A percentile compares a stretch with the other conserved stretches of the same genome.
These are phyloP conservation scores for Chaetodon trifascialis DNA, from an alignment of 2,113 vertebrate genomes.

Conservation along the genomic window DNA sequence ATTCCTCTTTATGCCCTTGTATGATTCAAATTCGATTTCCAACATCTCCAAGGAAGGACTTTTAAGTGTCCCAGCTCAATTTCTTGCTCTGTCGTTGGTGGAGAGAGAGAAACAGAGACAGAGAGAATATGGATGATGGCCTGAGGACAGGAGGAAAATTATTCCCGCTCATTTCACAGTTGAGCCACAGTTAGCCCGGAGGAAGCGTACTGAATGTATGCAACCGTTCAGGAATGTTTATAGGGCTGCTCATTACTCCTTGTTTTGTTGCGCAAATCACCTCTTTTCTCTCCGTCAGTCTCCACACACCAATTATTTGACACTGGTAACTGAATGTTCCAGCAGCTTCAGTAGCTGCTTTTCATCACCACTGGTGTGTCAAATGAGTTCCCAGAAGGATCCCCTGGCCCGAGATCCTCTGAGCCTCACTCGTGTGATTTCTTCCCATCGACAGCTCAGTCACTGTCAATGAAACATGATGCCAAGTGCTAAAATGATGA, in stretches of 20 bases:
- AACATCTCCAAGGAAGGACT: not conserved
- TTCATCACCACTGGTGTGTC: conserved; percentile 6
- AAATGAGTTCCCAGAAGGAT: conserved; percentile 17
- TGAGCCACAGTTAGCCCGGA: conserved; percentile 18
- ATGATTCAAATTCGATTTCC: conserved; percentile 14
- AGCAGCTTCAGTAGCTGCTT: conserved; percentile 10
- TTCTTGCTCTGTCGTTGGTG: not conserved
- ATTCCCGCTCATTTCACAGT: conserved; percentile 28
- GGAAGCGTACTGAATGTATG: conserved; percentile 6
- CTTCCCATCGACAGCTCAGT: conserved; percentile 9
- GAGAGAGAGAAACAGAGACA: not conserved
- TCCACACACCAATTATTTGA: not conserved
- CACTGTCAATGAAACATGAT: conserved; percentile 21
- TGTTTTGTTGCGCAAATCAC: conserved; percentile 6
- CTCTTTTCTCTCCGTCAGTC: not conserved
- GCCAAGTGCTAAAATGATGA: conserved; percentile 38
- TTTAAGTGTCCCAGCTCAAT: not conserved
- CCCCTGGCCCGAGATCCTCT: not conserved
- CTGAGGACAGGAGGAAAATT: conserved; percentile 41
- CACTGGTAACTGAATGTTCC: conserved; percentile 1
- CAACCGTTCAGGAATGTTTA: conserved; percentile 52
- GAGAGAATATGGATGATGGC: conserved; percentile 46
- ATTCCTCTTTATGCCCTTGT: not conserved
- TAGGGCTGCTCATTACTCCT: conserved; percentile 22
- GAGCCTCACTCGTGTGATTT: conserved; percentile 7